Percentiles rank a stretch among this genome's conserved stretches.
Conservation (phyloP, 2,113 vertebrate genomes). For the Raja brachyura region DNA sequence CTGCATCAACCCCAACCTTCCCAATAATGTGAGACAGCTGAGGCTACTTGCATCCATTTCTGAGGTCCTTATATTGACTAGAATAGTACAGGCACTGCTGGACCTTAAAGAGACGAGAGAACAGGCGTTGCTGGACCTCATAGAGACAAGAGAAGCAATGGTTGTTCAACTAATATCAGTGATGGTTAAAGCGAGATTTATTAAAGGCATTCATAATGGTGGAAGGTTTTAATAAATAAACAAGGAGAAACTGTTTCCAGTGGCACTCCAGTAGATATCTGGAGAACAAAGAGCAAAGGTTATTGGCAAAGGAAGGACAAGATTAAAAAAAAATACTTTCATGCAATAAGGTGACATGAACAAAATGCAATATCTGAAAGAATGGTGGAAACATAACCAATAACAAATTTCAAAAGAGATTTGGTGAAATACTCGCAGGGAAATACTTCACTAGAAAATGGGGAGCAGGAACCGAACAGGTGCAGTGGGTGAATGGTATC, state of each 20-base stretch:
- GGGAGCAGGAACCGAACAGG: background rate
- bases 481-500: background rate
- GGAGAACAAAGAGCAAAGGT: background rate
- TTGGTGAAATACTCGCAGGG: background rate
- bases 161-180: background rate
- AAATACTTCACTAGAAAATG: background rate
- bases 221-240: background rate
- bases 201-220: background rate
- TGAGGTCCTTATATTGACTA: background rate
- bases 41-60: background rate
- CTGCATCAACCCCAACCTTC: background rate
- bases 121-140: background rate
- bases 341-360: background rate
- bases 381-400: background rate
- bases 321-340: background rate
- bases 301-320: background rate
- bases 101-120: background rate
- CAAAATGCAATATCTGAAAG: background rate
- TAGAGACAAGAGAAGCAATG: background rate
- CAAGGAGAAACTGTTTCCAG: background rate
- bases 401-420: background rate
- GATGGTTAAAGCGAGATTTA: background rate
- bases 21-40: slow-evolving; percentile 6
- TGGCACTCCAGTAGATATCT: background rate
- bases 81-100: background rate